A percentile compares a stretch with the other conserved stretches of the same genome.
Conservation (phyloP, 2,797 vertebrate species). For the Fistularia tabacaria region DNA sequence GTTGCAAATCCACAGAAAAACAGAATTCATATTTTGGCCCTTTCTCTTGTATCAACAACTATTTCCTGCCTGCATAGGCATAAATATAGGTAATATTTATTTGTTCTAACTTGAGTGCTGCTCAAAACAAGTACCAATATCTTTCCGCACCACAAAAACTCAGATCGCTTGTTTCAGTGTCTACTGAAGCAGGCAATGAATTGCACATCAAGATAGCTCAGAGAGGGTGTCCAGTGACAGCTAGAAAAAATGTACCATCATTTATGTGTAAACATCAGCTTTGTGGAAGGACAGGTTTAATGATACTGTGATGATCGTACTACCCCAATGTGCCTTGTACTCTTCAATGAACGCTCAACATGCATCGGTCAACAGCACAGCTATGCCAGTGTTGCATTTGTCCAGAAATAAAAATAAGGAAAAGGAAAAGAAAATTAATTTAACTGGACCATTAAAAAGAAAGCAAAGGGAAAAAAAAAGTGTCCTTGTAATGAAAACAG, state of each 20-base stretch:
- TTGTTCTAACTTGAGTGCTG: neutral
- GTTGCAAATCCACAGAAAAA: conserved; percentile 1
- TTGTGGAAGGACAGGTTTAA: conserved; percentile 76
- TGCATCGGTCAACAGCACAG: conserved; percentile 64
- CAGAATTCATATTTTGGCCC: neutral
- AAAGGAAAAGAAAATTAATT: no score
- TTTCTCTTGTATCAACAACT: conserved; percentile 4
- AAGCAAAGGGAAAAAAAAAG: no score
- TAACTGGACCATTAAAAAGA: no score
- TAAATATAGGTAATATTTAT: conserved; percentile 15
- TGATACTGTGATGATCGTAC: conserved; percentile 74
- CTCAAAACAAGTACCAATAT: conserved; percentile 24
- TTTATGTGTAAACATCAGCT: conserved; percentile 73
- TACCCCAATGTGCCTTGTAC: conserved; percentile 59
- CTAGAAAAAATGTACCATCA: conserved; percentile 70
- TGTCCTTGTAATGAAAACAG: no score
- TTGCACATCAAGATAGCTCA: conserved; percentile 54
- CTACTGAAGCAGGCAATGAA: conserved; percentile 50
- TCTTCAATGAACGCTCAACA: conserved; percentile 65
- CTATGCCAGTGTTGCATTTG: conserved; percentile 53
- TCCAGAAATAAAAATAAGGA: conserved; percentile 31
- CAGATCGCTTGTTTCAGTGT: conserved; percentile 44
- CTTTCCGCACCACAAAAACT: conserved; percentile 38
- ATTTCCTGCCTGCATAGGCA: conserved; percentile 7
- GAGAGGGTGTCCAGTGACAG: conserved; percentile 62